Evolutionary conservation across 2,797 vertebrate species (phyloP).

Genomic region (Myotis pilosus): DNA sequence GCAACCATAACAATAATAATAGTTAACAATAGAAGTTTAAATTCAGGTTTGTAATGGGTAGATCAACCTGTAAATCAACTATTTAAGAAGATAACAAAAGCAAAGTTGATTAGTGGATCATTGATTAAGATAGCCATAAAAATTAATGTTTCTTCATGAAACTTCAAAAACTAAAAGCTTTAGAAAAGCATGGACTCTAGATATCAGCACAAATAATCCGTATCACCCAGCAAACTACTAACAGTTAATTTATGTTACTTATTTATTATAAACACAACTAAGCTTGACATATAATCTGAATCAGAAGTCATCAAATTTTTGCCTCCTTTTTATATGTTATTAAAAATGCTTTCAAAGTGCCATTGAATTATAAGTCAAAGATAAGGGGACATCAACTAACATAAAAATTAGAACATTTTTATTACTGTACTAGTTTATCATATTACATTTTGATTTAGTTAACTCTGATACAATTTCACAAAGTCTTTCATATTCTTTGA

Average conservation of each 20-base stretch:
- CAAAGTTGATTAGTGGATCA: neutral
- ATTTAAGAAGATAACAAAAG: constrained; percentile 17
- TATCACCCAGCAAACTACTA: neutral
- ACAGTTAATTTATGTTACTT: neutral
- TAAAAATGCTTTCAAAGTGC: too few relatives aligned
- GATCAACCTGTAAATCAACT: neutral
- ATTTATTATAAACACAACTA: constrained; percentile 19
- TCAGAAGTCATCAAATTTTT: constrained; percentile 15
- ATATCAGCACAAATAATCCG: neutral
- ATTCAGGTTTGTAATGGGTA: constrained; percentile 27
- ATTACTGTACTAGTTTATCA: constrained; percentile 1
- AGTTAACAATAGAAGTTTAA: constrained; percentile 48
- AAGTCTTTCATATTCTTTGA: constrained; percentile 37
- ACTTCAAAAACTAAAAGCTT: constrained; percentile 18
- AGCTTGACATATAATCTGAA: constrained; percentile 13
- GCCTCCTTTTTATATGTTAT: neutral
- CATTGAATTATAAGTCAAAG: too few relatives aligned
- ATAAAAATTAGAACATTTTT: constrained; percentile 51
- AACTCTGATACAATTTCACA: constrained; percentile 28
- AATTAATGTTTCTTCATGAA: neutral
- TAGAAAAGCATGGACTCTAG: neutral
- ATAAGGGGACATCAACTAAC: neutral
- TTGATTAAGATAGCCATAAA: neutral
- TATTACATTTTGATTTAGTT: constrained; percentile 42
- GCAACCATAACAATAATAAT: constrained; percentile 11